Evolutionary conservation across 1,140 invertebrate genomes (phyloP), one percentile per base, ranked within the genome.

Genomic region (Littorina saxatilis): DNA sequence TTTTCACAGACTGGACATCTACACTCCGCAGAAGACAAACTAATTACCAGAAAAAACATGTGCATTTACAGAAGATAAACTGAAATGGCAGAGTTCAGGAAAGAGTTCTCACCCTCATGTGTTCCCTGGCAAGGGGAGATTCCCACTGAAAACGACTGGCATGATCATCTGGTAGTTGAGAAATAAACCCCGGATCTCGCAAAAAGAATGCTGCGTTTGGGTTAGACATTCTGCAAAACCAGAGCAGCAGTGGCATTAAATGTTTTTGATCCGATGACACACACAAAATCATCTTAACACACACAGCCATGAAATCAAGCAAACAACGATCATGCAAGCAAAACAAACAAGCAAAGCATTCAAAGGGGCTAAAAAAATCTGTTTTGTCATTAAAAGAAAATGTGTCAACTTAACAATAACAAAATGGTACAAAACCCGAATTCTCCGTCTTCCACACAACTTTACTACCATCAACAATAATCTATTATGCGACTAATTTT

Each of bases 201-300:
- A 92, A 23, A 66, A 91, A 90, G 82, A 92, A 92, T 32, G 86
- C 83, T 37, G 90, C 90, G 89, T 92, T 91, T 43, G 85, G 87
- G 83, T 91, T 92, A 15, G 80, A 70, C 29, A 76, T 85, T 66
- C 91, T 90, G 77, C n/a, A n/a, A 52, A 86, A 87, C 40, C n/a
- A 55, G 75, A 81, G 9, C 2, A 50, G 39, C 83, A 86, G 52
- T 29, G 40, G 80, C 78, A 9, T 47, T 15, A 52, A 32, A 32
- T 52, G 17, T 47, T 70, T 27, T 52, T 27, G 72, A 39, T 40
- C 72, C 68, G 52, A 47, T 32, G 32, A 50, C 32, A 74, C 39
- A 11, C 20, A 40, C 11, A 66, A 2, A 77, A 68, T 58, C 20
- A 43, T 7, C 47, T 50, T 20, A 55, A 68, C n/a, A 39, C 23